These are phyloP conservation scores for Pachymerium ferrugineum DNA, from an alignment of 2,888 invertebrate species.

Conservation along the genomic window DNA sequence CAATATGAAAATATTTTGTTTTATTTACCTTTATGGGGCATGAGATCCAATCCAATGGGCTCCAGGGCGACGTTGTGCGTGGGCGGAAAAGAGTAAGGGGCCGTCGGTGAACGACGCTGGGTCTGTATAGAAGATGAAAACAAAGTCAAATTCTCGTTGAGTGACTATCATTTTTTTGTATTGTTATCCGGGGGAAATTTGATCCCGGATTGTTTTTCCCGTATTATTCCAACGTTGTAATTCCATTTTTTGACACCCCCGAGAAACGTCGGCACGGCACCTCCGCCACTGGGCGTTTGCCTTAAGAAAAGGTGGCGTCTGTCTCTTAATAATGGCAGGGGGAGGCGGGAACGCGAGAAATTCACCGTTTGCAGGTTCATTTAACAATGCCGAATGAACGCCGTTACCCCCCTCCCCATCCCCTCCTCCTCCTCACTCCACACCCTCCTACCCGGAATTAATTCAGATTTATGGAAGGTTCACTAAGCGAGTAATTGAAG, in stretches of 20 bases:
- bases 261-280: background rate
- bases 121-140: conserved; percentile 11
- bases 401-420: conserved; percentile 6
- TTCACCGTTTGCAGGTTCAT: conserved; percentile 27
- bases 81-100: conserved; percentile 18
- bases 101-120: conserved; percentile 12
- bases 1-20: background rate
- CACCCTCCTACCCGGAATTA: conserved; percentile 27
- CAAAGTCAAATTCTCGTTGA: background rate
- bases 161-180: background rate
- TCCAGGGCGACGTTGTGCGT: conserved; percentile 29
- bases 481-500: conserved; percentile 27
- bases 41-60: conserved; percentile 34
- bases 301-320: conserved; percentile 27
- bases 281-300: conserved; percentile 27
- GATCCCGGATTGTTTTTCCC: background rate
- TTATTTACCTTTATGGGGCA: conserved; percentile 35
- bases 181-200: background rate
- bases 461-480: conserved; percentile 27
- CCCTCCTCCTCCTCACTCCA: conserved; percentile 4
- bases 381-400: conserved; percentile 27
- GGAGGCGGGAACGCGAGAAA: conserved; percentile 27
- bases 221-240: conserved; percentile 7
- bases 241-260: conserved; percentile 24
- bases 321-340: conserved; percentile 27